These are phyloP conservation scores for Andrena camellia DNA, from an alignment of 2,888 invertebrate species.

Conservation along the genomic window DNA sequence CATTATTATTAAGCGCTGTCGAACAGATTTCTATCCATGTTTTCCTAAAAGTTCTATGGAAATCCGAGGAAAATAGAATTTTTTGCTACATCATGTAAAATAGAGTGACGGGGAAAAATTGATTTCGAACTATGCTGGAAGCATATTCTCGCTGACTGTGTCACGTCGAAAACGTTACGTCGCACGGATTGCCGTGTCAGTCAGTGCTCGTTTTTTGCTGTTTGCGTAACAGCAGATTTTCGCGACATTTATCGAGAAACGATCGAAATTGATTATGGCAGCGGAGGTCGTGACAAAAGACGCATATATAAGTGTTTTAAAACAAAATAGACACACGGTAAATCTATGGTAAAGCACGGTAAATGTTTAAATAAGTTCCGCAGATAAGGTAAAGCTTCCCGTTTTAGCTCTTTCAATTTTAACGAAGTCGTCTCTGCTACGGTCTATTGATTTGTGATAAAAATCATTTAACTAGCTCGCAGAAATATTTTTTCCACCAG, in stretches of 20 bases:
- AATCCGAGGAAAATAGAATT: not conserved
- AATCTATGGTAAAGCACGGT: not conserved
- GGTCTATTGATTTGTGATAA: no score
- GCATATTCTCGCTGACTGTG: conserved; percentile 18
- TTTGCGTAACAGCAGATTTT: conserved; percentile 27
- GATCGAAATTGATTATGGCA: conserved; percentile 15
- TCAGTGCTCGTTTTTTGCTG: conserved; percentile 17
- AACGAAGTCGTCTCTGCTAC: no score
- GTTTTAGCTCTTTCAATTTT: no score
- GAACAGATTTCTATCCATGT: not conserved
- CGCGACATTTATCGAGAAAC: conserved; percentile 37
- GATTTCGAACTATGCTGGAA: conserved; percentile 17
- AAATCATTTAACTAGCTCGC: no score
- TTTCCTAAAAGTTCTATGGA: not conserved
- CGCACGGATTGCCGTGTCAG: conserved; percentile 32
- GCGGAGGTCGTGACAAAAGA: not conserved
- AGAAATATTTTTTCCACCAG: no score
- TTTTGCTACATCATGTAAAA: not conserved
- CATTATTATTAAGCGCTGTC: not conserved
- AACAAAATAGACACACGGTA: not conserved
- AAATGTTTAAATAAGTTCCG: not conserved
- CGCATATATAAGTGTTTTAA: not conserved
- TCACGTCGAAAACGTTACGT: conserved; percentile 22
- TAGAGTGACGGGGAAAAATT: conserved; percentile 9
- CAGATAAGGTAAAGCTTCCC: no score